Base-by-base conservation (phyloP, 2,797 vertebrate species). In the Discoglossus pictus region DNA sequence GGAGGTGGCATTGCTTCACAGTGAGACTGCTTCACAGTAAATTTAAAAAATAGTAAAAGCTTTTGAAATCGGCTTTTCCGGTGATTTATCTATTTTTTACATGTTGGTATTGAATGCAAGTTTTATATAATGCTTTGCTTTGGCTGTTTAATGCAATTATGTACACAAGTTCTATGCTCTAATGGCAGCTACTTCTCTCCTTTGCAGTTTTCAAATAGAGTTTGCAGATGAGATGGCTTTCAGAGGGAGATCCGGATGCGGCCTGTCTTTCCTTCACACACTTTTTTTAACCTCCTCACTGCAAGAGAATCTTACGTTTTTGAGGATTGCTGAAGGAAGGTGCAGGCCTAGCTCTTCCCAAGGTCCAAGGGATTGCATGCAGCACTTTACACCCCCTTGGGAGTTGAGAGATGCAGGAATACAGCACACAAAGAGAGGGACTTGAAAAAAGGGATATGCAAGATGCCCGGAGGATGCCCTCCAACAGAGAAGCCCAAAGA, bases 301-400 rank as follows among this genome's bases (percentile, higher is more conserved):
- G 68, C 68, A 59, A 71, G 54, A 52, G 36, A 51, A 51, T 62
- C 51, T 70, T 63, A 39, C 39, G 39, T 52, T 53, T 61, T 68
- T 38, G 56, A 68, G 50, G 38, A 21, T 61, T 34, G 20, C 38
- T 44, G 46, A 38, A 59, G 68, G 68, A 71, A 65, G 61, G 51
- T 43, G 44, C 38, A 59, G 68, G 61, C 46, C 60, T 43, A 38
- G 16, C 18, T 51, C 46, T 51, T 51, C 44, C 61, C 36, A 59
- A 53, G 25, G 38, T 56, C 31, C 6, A 73, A 68, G 8, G 74
- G 80, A 82, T 79, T 60, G 76, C 74, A 65, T 74, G 80, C 75
- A 53, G 78, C 73, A 65, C 74, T 75, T 73, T 72, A 66, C 75
- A 47, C 15, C 66, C 75, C 73, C 78, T 59, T 61, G 79, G 66